These are phyloP conservation scores for Heliconius erato DNA, from an alignment of 2,888 invertebrate species.

Conservation along the genomic window DNA sequence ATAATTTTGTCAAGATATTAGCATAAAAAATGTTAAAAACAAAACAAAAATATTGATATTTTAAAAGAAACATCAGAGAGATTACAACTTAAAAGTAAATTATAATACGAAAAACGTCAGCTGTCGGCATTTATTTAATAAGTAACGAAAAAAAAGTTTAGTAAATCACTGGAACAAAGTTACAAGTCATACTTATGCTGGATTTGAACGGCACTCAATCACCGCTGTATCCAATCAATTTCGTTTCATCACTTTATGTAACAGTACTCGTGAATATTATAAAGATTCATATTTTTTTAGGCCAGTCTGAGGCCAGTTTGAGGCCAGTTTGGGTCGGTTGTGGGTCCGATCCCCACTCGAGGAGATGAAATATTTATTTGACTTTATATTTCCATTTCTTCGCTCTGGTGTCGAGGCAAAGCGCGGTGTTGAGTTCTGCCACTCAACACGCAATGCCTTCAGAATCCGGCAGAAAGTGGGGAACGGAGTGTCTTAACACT, in stretches of 20 bases:
- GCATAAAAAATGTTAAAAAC: no score
- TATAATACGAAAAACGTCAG: not conserved
- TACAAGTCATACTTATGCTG: conserved; percentile 25
- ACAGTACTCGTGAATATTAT: conserved; percentile 11
- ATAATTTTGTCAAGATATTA: no score
- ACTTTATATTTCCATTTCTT: no score
- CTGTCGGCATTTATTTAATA: conserved; percentile 1
- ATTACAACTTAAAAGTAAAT: not conserved
- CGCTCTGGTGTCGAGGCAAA: no score
- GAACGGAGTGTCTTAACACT: no score
- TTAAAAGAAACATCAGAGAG: not conserved
- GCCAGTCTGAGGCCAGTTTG: no score
- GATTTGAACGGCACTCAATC: conserved; percentile 28
- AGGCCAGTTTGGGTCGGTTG: no score
- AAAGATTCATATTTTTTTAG: no score
- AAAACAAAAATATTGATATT: not conserved
- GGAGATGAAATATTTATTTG: not conserved
- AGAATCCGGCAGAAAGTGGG: no score
- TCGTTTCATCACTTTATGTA: conserved; percentile 19
- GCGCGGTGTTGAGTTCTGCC: no score
- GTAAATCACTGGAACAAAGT: conserved; percentile 3
- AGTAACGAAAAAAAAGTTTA: not conserved
- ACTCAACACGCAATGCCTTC: no score
- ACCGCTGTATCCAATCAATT: conserved; percentile 13
- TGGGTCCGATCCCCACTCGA: no score